Conservation (phyloP, 2,113 vertebrate species). For the human region GRCh38 chr6:112253501-112254000, state of each 20-base stretch:
- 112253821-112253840: constrained; percentile 50
- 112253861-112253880: too few species aligned
- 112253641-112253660: not conserved
- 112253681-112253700: not conserved
- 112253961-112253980: constrained; percentile 78
- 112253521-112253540: not conserved
- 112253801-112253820: constrained; percentile 49
- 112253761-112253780: not conserved
- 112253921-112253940: constrained; percentile 55
- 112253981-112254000: constrained; percentile 79
- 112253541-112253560: not conserved
- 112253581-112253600: not conserved
- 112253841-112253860: not conserved
- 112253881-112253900: not conserved
- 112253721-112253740: not conserved
- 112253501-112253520: not conserved
- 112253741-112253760: not conserved
- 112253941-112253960: constrained; percentile 84
- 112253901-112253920: constrained; percentile 62
- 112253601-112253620: not conserved
- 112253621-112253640: not conserved
- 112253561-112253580: not conserved
- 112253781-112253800: not conserved
- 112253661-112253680: not conserved
- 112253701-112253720: not conserved